Conservation (phyloP, 2,797 vertebrate genomes). For the Dryobates pubescens region DNA sequence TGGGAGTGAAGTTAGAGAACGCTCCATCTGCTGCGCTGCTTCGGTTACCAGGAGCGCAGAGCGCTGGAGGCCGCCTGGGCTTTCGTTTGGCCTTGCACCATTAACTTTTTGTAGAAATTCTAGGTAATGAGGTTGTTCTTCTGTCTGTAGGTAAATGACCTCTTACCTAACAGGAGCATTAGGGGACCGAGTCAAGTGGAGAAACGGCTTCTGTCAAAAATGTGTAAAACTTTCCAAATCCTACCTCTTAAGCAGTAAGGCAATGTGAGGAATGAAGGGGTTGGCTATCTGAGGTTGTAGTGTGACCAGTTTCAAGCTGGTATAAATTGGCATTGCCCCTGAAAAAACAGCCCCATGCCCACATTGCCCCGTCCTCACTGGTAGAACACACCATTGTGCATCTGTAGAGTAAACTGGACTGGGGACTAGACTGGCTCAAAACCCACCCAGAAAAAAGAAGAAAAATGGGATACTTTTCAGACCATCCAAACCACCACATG, state of each 20-base stretch:
- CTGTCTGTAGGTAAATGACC: neutral
- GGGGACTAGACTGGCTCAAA: neutral
- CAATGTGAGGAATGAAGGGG: neutral
- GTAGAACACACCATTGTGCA: neutral
- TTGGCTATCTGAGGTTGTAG: neutral
- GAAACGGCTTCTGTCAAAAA: neutral
- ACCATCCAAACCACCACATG: neutral
- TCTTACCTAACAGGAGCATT: neutral
- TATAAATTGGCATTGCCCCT: neutral
- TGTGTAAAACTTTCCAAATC: neutral
- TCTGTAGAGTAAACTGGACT: neutral
- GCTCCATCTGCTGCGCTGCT: conserved; percentile 62
- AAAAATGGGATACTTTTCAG: neutral
- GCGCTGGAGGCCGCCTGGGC: conserved; percentile 18
- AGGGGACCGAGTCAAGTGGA: neutral
- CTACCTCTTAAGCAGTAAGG: neutral
- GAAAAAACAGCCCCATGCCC: neutral
- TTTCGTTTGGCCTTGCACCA: conserved; percentile 13
- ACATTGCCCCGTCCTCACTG: neutral
- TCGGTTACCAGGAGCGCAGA: conserved; percentile 20
- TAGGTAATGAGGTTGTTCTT: neutral
- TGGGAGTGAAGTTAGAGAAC: conserved; percentile 63
- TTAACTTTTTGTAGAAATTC: neutral
- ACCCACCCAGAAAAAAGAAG: neutral
- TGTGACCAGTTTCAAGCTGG: neutral